Base-by-base conservation (phyloP, 2,888 invertebrate genomes). In the Herminia tarsipennalis region DNA sequence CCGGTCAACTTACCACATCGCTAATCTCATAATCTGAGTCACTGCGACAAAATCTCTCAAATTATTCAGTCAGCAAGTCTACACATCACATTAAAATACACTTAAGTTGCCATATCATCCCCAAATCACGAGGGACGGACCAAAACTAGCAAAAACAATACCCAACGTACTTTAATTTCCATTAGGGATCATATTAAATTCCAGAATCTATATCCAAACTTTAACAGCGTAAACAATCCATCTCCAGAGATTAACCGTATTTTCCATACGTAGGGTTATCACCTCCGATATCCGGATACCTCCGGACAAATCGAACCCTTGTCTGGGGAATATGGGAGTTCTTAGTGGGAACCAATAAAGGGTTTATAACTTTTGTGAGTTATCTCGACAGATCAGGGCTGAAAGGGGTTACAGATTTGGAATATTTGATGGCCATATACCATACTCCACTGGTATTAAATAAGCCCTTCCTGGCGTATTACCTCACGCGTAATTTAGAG, bases 151-250 rank as follows among this genome's bases (percentile, higher is more conserved):
- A 5, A 12, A 13, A 16, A 22, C 17, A 25, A 25, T 35, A 25
- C 1, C 0, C 25, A 2, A 35, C 10, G 2, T 10, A 17, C 4
- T 18, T 10, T 1, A 8, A 6, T 12, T 18, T 13, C 24, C 24
- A 24, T 25, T 14, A n/a, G 5, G 12, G 5, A 13, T 27, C 5
- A 4, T 13, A 20, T 33, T 27, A 20, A 16, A 28, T 14, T 5
- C 27, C n/a, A 16, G 17, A 16, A 29, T 36, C 30, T 18, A 38
- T 32, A 12, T 18, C 27, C 13, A 6, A 45, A 54, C 32, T 50
- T 24, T 39, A 45, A 29, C 40, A 9, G 14, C 2, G 22, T 46
- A 50, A 49, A 55, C 49, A 51, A 63, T 54, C 33, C 41, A 22
- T 47, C 55, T 30, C 47, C 3, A 0, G 10, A 36, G 54, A 54